Percentiles rank a stretch among this genome's conserved stretches.
Evolutionary conservation across 2,797 vertebrate genomes (phyloP).

Genomic region (Danio choprae): DNA sequence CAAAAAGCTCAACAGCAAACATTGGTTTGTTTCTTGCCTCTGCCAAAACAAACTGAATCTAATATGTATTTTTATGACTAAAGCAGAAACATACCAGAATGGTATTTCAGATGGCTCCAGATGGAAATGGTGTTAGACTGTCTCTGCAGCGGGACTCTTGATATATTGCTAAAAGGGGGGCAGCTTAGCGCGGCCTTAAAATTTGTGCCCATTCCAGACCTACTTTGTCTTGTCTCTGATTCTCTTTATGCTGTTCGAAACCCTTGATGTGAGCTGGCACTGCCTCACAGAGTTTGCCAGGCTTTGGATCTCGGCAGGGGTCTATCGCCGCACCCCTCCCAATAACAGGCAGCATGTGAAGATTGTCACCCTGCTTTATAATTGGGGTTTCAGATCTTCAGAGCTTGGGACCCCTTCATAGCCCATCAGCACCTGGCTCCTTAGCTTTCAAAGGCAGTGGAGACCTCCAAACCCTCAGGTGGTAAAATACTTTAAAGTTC

Average conservation of each 20-base stretch:
- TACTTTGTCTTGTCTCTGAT: slow-evolving; percentile 42
- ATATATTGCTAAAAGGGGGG: slow-evolving; percentile 16
- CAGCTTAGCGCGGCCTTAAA: slow-evolving; percentile 30
- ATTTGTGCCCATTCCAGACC: slow-evolving; percentile 37
- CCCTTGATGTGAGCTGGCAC: slow-evolving; percentile 62
- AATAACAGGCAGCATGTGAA: slow-evolving; percentile 46
- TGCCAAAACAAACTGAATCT: background rate
- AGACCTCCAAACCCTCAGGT: slow-evolving; percentile 28
- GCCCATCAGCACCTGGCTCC: slow-evolving; percentile 54
- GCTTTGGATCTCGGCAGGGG: slow-evolving; percentile 63
- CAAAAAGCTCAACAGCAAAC: background rate
- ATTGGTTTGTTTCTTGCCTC: background rate
- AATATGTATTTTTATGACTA: background rate
- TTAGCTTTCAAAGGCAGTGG: slow-evolving; percentile 55
- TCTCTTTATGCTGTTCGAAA: slow-evolving; percentile 41
- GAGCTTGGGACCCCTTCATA: slow-evolving; percentile 49
- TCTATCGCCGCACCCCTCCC: slow-evolving; percentile 54
- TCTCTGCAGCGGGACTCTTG: background rate
- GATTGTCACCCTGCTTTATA: slow-evolving; percentile 56
- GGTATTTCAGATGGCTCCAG: background rate
- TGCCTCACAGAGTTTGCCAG: slow-evolving; percentile 58
- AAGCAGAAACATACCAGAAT: background rate
- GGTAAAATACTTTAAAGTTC: slow-evolving; percentile 46
- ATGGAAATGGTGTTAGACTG: background rate
- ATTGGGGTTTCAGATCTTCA: slow-evolving; percentile 61